Evolutionary conservation across 2,888 invertebrate genomes (phyloP), one percentile per base, ranked within the genome.

Genomic region (Polymixis flavicincta): DNA sequence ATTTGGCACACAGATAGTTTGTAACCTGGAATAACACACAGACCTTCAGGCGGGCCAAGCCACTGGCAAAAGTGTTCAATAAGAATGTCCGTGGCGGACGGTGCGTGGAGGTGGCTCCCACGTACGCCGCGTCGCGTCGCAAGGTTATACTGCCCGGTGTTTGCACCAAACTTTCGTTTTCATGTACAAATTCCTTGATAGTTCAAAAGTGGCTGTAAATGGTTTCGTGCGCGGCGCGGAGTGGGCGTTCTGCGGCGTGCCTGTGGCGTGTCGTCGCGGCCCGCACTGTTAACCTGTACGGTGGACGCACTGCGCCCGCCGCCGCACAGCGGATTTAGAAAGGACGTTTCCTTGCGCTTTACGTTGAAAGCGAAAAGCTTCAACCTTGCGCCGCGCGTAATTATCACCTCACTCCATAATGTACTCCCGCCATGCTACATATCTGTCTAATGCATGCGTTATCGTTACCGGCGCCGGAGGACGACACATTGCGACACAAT

Each of bases 341-440:
- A 83, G 87, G 83, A 71, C 71, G 85, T 77, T 71, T 82, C 83
- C 78, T 82, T 75, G 83, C 74, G 54, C 64, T 78, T 68, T 63
- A 55, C 64, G 54, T 61, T 57, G 55, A 25, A 48, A 52, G 68
- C 55, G 57, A 70, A 74, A 71, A 59, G 63, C 19, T 59, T 54
- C 63, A 74, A 82, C 87, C 86, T 83, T 76, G 84, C 63, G 59
- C 55, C 55, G 69, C 55, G n/a, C 59, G 60, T 70, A 65, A 79
- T 74, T 74, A 73, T 63, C 78, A 75, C 68, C 61, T 80, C 70
- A 54, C 65, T 71, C 13, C 48, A 72, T 74, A 70, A 66, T 50
- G 25, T 55, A 14, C 11, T 25, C 74, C 37, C 50, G 59, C 63
- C 45, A 45, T 32, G 32, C 28, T 70, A 67, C 70, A 60, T 69